A percentile compares a stretch with the other conserved stretches of the same genome.
Conservation (phyloP, 2,113 vertebrate genomes). For the Amphilophus citrinellus region DNA sequence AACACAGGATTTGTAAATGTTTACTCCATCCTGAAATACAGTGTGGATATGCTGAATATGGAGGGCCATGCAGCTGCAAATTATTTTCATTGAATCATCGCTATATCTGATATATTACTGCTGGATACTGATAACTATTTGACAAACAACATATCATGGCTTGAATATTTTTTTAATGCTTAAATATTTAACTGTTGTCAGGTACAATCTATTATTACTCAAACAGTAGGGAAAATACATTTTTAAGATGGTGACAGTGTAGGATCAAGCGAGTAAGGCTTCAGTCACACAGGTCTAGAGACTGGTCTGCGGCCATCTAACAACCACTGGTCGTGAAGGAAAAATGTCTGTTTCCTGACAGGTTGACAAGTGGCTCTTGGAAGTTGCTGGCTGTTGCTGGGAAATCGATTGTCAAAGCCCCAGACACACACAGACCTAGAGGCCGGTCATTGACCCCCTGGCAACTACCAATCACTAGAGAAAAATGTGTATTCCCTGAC, state of each 20-base stretch:
- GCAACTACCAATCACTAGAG: too few species aligned
- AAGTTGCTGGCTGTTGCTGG: too few species aligned
- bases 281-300: background rate
- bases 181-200: background rate
- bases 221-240: background rate
- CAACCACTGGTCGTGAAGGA: background rate
- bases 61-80: background rate
- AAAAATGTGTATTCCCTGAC: too few species aligned
- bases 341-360: background rate
- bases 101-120: background rate
- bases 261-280: background rate
- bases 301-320: background rate
- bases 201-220: background rate
- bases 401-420: too few species aligned
- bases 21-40: conserved; percentile 22
- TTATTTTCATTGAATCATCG: background rate
- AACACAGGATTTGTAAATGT: conserved; percentile 4
- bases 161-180: background rate
- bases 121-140: background rate
- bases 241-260: background rate
- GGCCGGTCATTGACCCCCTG: too few species aligned
- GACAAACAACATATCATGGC: background rate
- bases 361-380: too few species aligned
- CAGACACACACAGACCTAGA: too few species aligned
- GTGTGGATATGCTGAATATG: background rate